phyloP scores from a whole-genome alignment of 2,113 vertebrate species.

The Rhea americana region DNA sequence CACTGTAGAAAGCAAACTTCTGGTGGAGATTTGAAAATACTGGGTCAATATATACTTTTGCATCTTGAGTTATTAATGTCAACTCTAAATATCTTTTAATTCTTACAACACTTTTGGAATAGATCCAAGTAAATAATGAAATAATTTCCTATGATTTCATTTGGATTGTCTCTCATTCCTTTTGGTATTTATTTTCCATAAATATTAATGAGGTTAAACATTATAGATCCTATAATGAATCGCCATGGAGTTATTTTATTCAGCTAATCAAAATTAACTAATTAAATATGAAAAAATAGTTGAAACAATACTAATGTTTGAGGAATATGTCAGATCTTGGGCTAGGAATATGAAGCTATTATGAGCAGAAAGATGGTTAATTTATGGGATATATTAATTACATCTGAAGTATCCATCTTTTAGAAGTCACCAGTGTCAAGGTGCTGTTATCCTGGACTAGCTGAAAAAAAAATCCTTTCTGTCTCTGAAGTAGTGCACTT shows the following conservation, averaged over 20 bases:
- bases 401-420: not conserved
- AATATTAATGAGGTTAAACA: not conserved
- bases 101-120: slow-evolving; percentile 32
- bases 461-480: not conserved
- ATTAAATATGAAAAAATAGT: not conserved
- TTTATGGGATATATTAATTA: not conserved
- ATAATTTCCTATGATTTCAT: not conserved
- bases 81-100: slow-evolving; percentile 50
- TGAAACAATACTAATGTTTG: not conserved
- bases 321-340: not conserved
- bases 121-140: not conserved
- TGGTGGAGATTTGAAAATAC: slow-evolving; percentile 27
- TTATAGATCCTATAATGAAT: not conserved
- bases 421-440: not conserved
- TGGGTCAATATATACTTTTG: slow-evolving; percentile 51
- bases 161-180: not conserved
- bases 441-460: not conserved
- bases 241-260: not conserved
- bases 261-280: not conserved
- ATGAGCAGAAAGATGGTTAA: not conserved
- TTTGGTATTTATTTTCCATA: not conserved
- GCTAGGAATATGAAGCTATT: not conserved
- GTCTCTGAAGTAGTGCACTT: not conserved
- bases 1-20: not conserved
- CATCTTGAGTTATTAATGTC: not conserved